A percentile compares a stretch with the other conserved stretches of the same genome.
Conservation (phyloP, 1,140 invertebrate genomes). For the Sycobia sp. region DNA sequence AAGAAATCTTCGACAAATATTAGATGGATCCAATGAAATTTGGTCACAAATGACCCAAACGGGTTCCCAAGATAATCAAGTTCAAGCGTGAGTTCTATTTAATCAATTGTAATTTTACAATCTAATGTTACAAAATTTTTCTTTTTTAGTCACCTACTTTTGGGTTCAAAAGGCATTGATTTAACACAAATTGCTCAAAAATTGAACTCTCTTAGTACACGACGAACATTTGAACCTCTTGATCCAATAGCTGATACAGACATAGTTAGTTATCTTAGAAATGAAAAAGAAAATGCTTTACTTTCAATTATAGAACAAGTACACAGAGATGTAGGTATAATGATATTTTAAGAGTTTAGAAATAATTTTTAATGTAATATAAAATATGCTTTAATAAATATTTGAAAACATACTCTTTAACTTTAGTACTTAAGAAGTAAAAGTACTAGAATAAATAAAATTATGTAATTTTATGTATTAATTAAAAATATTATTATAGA, state of each 20-base stretch:
- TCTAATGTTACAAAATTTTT: slow-evolving; percentile 18
- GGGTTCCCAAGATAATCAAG: slow-evolving; percentile 84
- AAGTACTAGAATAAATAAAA: too few relatives aligned
- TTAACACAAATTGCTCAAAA: slow-evolving; percentile 90
- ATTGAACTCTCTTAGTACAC: slow-evolving; percentile 83
- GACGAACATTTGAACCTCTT: slow-evolving; percentile 84
- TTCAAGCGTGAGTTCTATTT: slow-evolving; percentile 74
- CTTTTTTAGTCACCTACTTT: slow-evolving; percentile 80
- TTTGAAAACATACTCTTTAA: too few relatives aligned
- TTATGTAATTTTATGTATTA: neutral
- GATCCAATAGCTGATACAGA: slow-evolving; percentile 89
- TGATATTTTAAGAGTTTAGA: neutral
- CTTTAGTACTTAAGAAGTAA: too few relatives aligned
- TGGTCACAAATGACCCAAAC: slow-evolving; percentile 84
- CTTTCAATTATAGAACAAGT: slow-evolving; percentile 89
- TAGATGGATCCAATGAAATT: slow-evolving; percentile 89
- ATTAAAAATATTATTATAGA: slow-evolving; percentile 59
- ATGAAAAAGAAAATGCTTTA: slow-evolving; percentile 94
- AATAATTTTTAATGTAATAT: slow-evolving; percentile 1
- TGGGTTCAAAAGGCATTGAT: slow-evolving; percentile 91
- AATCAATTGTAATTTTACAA: slow-evolving; percentile 1
- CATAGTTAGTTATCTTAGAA: slow-evolving; percentile 85
- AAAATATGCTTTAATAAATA: too few relatives aligned
- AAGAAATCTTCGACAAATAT: slow-evolving; percentile 86
- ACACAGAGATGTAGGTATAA: slow-evolving; percentile 73